Conservation (phyloP, 1,140 invertebrate species). For the Nephotettix cincticeps region DNA sequence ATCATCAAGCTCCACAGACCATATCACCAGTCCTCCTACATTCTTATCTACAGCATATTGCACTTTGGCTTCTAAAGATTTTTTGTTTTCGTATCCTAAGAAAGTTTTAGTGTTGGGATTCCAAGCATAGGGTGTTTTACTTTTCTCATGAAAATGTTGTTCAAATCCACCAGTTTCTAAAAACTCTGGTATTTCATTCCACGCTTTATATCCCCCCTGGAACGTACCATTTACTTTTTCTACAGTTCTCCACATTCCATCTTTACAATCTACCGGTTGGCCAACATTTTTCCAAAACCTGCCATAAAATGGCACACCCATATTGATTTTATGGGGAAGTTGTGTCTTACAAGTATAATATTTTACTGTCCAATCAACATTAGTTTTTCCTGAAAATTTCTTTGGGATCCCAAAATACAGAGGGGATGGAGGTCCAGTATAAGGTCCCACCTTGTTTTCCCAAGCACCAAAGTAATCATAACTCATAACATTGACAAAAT, state of each 20-base stretch:
- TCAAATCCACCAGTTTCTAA: constrained; percentile 25
- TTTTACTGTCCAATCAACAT: constrained; percentile 37
- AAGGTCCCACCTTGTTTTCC: constrained; percentile 35
- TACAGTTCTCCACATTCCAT: constrained; percentile 25
- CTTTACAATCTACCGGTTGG: constrained; percentile 21
- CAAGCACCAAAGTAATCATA: constrained; percentile 37
- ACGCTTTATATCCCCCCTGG: background rate
- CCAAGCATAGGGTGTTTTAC: constrained; percentile 21
- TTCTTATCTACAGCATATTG: constrained; percentile 34
- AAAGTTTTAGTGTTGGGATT: constrained; percentile 18
- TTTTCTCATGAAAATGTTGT: constrained; percentile 29
- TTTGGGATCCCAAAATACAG: constrained; percentile 32
- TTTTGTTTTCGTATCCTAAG: constrained; percentile 33
- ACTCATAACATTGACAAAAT: constrained; percentile 34
- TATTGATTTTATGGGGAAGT: constrained; percentile 32
- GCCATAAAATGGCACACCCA: constrained; percentile 36
- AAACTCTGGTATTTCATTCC: constrained; percentile 28
- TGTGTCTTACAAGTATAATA: constrained; percentile 32
- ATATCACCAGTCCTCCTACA: constrained; percentile 36
- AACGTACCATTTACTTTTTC: constrained; percentile 22
- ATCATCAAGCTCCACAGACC: constrained; percentile 33
- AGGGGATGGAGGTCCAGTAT: constrained; percentile 32
- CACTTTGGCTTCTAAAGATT: constrained; percentile 28
- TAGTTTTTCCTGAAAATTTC: constrained; percentile 33
- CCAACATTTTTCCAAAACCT: constrained; percentile 34